Evolutionary conservation across 2,797 vertebrate genomes (phyloP).

Genomic region (Gymnothorax reevesii): DNA sequence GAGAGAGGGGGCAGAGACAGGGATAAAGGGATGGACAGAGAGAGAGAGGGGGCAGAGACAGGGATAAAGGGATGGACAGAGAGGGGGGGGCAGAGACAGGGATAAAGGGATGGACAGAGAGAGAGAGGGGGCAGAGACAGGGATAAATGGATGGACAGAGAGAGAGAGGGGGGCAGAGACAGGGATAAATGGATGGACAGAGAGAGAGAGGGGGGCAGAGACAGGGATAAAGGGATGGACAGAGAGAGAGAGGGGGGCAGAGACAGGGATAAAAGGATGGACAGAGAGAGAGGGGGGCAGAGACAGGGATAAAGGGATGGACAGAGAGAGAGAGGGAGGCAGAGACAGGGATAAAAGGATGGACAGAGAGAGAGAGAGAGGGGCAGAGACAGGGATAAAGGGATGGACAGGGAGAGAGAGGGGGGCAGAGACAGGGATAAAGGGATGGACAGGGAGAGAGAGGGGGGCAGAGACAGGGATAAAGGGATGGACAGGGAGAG

Average conservation of each 20-base stretch:
- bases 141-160: too few relatives aligned
- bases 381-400: neutral
- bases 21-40: neutral
- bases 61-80: neutral
- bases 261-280: too few relatives aligned
- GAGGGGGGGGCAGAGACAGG: too few relatives aligned
- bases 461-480: neutral
- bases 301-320: too few relatives aligned
- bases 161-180: neutral
- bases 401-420: too few relatives aligned
- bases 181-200: neutral
- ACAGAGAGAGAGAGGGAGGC: too few relatives aligned
- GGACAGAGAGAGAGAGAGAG: neutral
- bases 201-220: neutral
- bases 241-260: too few relatives aligned
- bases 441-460: too few relatives aligned
- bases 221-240: neutral
- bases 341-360: neutral
- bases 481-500: neutral
- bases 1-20: neutral
- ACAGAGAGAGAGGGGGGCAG: too few relatives aligned
- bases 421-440: too few relatives aligned
- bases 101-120: too few relatives aligned
- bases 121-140: too few relatives aligned
- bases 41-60: neutral